phyloP scores from a whole-genome alignment of 2,797 vertebrate genomes.

The Parauchenoglanis ngamensis region DNA sequence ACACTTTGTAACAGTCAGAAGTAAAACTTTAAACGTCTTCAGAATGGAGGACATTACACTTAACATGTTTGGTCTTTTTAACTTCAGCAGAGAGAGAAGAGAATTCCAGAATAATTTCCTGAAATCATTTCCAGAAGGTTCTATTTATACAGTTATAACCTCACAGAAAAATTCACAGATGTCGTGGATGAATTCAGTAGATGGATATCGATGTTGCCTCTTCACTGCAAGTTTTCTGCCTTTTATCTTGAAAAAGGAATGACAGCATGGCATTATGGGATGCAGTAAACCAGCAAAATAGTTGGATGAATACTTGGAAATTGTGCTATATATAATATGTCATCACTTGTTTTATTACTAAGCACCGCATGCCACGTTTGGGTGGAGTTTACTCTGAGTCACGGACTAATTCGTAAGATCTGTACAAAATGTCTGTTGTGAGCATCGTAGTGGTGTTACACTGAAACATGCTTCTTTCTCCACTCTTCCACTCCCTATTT shows the following conservation, averaged over 20 bases:
- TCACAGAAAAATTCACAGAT: not conserved
- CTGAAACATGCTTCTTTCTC: constrained; percentile 34
- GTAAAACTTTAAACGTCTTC: not conserved
- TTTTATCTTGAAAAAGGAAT: not conserved
- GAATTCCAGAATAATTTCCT: not conserved
- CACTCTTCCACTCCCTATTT: constrained; percentile 45
- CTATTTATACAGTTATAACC: not conserved
- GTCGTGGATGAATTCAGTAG: not conserved
- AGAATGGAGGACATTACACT: not conserved
- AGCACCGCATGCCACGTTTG: not conserved
- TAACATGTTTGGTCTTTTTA: not conserved
- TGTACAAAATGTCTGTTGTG: not conserved
- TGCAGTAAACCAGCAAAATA: not conserved
- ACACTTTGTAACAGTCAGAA: not conserved
- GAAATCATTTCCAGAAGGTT: not conserved
- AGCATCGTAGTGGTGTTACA: constrained; percentile 21
- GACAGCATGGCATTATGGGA: not conserved
- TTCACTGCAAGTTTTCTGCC: not conserved
- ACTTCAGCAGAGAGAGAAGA: not conserved
- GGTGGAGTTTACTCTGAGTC: not conserved
- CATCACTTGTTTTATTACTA: not conserved
- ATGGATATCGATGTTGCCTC: not conserved
- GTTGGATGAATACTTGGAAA: not conserved
- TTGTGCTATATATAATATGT: not conserved
- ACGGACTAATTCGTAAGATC: not conserved